phyloP scores from a whole-genome alignment of 2,888 invertebrate species.

The Hydropsyche betteni region DNA sequence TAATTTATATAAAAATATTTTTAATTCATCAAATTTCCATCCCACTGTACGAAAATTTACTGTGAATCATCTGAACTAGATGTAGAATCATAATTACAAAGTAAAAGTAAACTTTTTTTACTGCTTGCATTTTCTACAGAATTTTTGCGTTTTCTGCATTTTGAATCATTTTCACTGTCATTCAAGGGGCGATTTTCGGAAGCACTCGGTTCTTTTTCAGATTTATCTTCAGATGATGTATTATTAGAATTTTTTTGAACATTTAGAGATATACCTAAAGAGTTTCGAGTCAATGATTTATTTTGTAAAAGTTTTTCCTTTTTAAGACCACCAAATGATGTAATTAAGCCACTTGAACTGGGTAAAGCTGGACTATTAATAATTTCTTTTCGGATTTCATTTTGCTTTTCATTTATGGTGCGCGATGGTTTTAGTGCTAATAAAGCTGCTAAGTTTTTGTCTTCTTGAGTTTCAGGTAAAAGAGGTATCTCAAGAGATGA shows the following conservation, averaged over 20 bases:
- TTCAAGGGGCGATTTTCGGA: no score
- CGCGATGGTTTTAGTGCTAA: conserved; percentile 73
- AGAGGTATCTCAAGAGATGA: conserved; percentile 81
- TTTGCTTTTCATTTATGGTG: conserved; percentile 69
- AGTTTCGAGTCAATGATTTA: conserved; percentile 57
- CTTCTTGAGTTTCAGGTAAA: conserved; percentile 82
- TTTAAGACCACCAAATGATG: conserved; percentile 67
- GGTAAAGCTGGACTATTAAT: conserved; percentile 68
- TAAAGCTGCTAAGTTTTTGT: conserved; percentile 80
- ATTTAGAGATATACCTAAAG: conserved; percentile 61
- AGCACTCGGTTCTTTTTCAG: conserved; percentile 1
- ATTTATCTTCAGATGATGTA: neutral
- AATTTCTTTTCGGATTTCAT: conserved; percentile 63
- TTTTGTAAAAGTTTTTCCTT: conserved; percentile 65
- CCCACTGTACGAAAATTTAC: neutral
- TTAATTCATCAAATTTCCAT: neutral
- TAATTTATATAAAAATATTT: neutral
- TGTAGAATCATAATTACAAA: conserved; percentile 50
- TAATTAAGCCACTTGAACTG: conserved; percentile 63
- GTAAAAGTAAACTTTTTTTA: conserved; percentile 19
- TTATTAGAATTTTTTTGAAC: conserved; percentile 51
- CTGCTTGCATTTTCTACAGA: neutral
- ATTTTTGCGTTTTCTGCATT: neutral
- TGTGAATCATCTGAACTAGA: conserved; percentile 49
- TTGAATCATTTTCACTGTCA: conserved; percentile 4